Evolutionary conservation across 1,140 invertebrate species (phyloP).

Genomic region (Ceratina australensis): DNA sequence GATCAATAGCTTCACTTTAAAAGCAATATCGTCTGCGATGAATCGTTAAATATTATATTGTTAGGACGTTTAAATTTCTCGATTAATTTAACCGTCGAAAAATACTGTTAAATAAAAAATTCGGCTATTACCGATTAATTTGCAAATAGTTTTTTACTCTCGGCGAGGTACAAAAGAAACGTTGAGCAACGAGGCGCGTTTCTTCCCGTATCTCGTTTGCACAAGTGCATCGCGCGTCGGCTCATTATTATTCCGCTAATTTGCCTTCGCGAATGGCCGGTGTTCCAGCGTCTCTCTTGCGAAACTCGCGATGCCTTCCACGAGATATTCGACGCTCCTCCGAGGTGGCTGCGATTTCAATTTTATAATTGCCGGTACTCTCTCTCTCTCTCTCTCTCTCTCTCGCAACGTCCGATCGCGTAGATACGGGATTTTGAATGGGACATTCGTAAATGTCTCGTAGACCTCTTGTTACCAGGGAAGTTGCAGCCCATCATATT

Average conservation of each 20-base stretch:
- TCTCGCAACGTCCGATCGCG: slow-evolving; percentile 32
- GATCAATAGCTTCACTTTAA: no score
- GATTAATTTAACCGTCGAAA: no score
- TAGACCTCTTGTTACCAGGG: no score
- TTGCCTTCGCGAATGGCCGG: slow-evolving; percentile 24
- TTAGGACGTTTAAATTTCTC: no score
- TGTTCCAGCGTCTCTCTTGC: not conserved
- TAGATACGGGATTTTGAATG: not conserved
- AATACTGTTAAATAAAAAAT: no score
- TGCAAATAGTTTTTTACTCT: no score
- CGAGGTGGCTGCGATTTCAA: slow-evolving; percentile 16
- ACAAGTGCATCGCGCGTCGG: slow-evolving; percentile 11
- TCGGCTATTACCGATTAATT: no score
- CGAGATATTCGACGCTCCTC: slow-evolving; percentile 28
- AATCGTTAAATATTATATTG: no score
- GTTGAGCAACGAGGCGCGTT: slow-evolving; percentile 18
- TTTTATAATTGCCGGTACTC: slow-evolving; percentile 37
- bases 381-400: no score
- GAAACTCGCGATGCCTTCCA: slow-evolving; percentile 38
- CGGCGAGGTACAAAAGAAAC: not conserved
- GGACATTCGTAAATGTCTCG: no score
- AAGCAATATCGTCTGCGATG: no score
- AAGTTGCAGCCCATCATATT: no score
- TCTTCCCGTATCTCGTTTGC: slow-evolving; percentile 29
- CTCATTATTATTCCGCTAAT: slow-evolving; percentile 48